phyloP scores from a whole-genome alignment of 2,113 vertebrate species.

The Illadopsis cleaveri region DNA sequence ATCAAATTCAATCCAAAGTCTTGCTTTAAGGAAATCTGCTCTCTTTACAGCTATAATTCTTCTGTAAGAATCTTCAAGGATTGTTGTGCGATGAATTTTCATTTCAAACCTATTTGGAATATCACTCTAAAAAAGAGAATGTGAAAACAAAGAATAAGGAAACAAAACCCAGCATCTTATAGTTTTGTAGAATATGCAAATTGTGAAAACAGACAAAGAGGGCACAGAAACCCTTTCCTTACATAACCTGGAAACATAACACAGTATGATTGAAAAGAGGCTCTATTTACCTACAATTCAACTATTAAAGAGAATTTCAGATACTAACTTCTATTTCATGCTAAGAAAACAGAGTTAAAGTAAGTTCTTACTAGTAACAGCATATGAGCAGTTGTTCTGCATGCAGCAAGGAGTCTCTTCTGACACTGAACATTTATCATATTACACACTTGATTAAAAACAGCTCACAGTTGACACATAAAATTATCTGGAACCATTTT shows the following conservation, averaged over 20 bases:
- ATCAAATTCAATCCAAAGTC: slow-evolving; percentile 97
- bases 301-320: not conserved
- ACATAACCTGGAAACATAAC: not conserved
- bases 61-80: slow-evolving; percentile 95
- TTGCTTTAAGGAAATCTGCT: slow-evolving; percentile 91
- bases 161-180: not conserved
- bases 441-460: not conserved
- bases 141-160: not conserved
- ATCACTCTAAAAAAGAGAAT: slow-evolving; percentile 77
- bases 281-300: not conserved
- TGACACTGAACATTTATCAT: not conserved
- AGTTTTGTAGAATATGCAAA: not conserved
- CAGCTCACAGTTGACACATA: not conserved
- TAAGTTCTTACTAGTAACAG: not conserved
- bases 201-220: not conserved
- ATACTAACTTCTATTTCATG: not conserved
- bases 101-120: slow-evolving; percentile 97
- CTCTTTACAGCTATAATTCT: slow-evolving; percentile 90
- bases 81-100: slow-evolving; percentile 87
- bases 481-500: not conserved
- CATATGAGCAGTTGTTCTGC: not conserved
- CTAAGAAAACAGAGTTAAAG: not conserved
- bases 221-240: not conserved
- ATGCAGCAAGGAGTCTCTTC: not conserved
- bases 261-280: not conserved